These are phyloP conservation scores for Cephus cinctus DNA, from an alignment of 1,140 invertebrate species.

Conservation along the genomic window DNA sequence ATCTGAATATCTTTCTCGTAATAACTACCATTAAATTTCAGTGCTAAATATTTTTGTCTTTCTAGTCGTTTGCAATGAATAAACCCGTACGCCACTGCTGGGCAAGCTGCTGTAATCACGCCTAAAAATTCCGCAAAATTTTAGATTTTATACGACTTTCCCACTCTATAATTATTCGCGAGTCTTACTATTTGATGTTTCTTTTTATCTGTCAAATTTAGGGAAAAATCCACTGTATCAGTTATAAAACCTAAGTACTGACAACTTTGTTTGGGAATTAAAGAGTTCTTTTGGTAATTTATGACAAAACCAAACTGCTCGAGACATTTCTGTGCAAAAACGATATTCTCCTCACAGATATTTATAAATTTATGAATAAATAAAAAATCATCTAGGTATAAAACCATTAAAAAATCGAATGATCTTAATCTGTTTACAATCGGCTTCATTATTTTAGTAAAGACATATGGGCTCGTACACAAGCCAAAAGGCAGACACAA, in stretches of 20 bases:
- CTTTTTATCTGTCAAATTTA: conserved; percentile 12
- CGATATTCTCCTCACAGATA: conserved; percentile 9
- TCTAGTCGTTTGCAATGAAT: conserved; percentile 15
- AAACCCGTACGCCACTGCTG: conserved; percentile 13
- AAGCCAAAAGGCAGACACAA: conserved; percentile 17
- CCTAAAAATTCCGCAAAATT: conserved; percentile 15
- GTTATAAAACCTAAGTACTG: conserved; percentile 12
- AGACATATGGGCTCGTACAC: conserved; percentile 14
- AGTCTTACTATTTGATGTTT: conserved; percentile 6
- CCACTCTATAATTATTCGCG: neutral
- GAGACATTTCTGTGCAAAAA: neutral
- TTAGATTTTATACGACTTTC: conserved; percentile 5
- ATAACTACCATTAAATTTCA: conserved; percentile 9
- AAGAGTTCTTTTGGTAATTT: conserved; percentile 10
- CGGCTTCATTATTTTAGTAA: conserved; percentile 19
- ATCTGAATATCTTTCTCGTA: conserved; percentile 11
- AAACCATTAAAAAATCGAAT: conserved; percentile 2
- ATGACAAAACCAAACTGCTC: conserved; percentile 12
- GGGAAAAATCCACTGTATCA: conserved; percentile 4
- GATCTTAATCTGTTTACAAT: conserved; percentile 5
- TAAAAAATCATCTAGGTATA: conserved; percentile 19
- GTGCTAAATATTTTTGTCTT: conserved; percentile 18
- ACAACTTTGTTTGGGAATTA: conserved; percentile 6
- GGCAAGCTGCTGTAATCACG: conserved; percentile 14
- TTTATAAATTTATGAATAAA: conserved; percentile 3